Percentiles rank a stretch among this genome's conserved stretches.
phyloP scores from a whole-genome alignment of 2,113 vertebrate species.

The Anseranas semipalmata region DNA sequence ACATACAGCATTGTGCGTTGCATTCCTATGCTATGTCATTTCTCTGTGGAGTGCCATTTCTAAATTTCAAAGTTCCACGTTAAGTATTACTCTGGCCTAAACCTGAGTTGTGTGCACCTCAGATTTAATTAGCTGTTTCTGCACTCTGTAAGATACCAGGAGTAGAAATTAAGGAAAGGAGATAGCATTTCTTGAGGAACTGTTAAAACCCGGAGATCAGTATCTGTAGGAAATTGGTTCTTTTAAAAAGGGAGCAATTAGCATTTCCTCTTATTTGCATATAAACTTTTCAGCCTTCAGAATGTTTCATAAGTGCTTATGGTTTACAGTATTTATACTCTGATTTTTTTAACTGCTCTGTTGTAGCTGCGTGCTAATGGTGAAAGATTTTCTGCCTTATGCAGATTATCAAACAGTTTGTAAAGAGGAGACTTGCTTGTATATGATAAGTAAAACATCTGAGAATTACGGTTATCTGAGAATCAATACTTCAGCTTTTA shows the following conservation, averaged over 20 bases:
- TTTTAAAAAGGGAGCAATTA: conserved; percentile 29
- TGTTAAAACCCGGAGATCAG: conserved; percentile 26
- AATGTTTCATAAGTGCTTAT: conserved; percentile 41
- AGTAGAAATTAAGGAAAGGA: conserved; percentile 47
- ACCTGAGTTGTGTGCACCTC: not conserved
- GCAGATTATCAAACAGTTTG: not conserved
- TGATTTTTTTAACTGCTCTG: not conserved
- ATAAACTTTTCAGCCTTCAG: conserved; percentile 31
- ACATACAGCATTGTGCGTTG: not conserved
- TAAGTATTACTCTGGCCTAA: conserved; percentile 21
- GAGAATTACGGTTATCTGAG: not conserved
- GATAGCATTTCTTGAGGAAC: not conserved
- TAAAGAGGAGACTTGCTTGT: not conserved
- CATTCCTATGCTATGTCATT: rapidly evolving
- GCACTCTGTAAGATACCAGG: not conserved
- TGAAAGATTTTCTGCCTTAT: not conserved
- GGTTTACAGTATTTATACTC: not conserved
- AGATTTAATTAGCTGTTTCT: conserved; percentile 52
- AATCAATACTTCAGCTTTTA: not conserved
- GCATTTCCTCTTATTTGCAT: conserved; percentile 38
- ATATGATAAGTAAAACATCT: not conserved
- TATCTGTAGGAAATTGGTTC: conserved; percentile 15
- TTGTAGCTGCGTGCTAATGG: not conserved
- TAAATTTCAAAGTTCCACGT: conserved; percentile 19
- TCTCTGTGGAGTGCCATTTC: not conserved